These are phyloP conservation scores for Peromyscus nudipes DNA, from an alignment of 2,797 vertebrate species.

Conservation along the genomic window DNA sequence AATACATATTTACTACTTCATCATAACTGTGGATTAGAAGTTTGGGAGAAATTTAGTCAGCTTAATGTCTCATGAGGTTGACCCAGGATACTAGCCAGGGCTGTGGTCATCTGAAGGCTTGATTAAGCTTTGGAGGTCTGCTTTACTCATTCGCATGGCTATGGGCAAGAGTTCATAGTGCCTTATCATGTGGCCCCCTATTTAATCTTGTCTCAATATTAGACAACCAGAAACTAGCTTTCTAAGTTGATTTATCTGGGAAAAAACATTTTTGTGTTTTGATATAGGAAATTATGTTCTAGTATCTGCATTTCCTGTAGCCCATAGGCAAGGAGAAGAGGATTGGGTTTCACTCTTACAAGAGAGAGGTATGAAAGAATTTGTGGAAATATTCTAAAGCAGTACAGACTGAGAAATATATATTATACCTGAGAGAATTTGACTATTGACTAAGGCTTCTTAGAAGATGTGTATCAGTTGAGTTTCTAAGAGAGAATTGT, in stretches of 20 bases:
- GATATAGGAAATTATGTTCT: neutral
- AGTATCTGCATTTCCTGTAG: neutral
- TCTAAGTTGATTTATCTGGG: neutral
- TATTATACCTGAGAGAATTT: neutral
- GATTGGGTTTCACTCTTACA: neutral
- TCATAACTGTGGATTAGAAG: neutral
- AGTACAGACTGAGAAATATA: neutral
- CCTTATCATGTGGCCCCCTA: neutral
- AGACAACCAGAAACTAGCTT: neutral
- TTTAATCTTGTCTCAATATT: neutral
- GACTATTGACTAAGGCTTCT: neutral
- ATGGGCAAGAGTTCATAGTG: neutral
- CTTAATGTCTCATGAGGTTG: neutral
- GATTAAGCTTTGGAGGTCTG: neutral
- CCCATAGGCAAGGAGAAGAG: neutral
- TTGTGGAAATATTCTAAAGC: slow-evolving; percentile 36
- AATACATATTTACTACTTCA: neutral
- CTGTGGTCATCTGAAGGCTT: neutral
- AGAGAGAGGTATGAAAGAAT: neutral
- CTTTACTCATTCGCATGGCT: neutral
- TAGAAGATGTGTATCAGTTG: neutral
- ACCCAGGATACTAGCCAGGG: neutral
- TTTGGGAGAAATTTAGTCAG: neutral
- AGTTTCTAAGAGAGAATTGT: neutral
- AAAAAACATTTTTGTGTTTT: neutral